Percentiles rank a stretch among this genome's conserved stretches.
Conservation (phyloP, 1,140 invertebrate genomes). For the Lasioglossum baleicum region DNA sequence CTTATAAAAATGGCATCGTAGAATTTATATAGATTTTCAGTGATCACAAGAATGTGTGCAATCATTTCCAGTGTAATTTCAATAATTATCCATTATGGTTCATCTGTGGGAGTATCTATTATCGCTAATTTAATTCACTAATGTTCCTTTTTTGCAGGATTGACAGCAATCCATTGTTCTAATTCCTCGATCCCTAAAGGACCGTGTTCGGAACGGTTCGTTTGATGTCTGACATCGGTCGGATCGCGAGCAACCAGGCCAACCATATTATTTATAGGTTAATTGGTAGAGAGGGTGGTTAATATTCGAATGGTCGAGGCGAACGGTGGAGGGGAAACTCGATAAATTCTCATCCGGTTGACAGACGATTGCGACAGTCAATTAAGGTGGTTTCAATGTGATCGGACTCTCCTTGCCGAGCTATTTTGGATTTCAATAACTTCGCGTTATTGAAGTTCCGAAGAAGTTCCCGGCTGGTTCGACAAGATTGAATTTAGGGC, state of each 20-base stretch:
- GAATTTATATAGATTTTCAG: no score
- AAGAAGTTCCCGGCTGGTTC: neutral
- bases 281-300: neutral
- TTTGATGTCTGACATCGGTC: neutral
- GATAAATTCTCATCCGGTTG: neutral
- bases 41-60: no score
- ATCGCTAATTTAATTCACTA: no score
- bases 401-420: neutral
- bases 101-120: no score
- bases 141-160: no score
- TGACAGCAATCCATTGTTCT: neutral
- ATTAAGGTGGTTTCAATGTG: neutral
- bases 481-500: constrained; percentile 6
- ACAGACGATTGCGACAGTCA: neutral
- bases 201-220: no score
- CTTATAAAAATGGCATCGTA: no score
- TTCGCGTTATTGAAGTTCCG: neutral
- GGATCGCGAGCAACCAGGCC: neutral
- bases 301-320: neutral
- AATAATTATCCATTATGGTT: no score
- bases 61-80: no score
- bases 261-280: constrained; percentile 9
- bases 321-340: neutral
- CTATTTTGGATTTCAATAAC: constrained; percentile 8
- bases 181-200: no score